Percentiles rank a stretch among this genome's conserved stretches.
Conservation (phyloP, 2,797 vertebrate genomes). For the Darevskia mixta region DNA sequence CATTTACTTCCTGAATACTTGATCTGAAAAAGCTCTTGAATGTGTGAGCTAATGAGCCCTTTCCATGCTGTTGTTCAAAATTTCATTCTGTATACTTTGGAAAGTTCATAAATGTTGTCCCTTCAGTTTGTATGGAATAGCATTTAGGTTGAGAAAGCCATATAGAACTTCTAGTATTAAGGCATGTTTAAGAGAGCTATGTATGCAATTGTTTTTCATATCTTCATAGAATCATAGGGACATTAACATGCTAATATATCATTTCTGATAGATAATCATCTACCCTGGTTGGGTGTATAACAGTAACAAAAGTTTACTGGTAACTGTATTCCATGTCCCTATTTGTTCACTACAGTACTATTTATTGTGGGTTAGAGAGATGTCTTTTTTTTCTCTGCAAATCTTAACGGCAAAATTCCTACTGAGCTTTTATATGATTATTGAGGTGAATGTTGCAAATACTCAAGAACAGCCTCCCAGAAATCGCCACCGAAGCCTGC, state of each 20-base stretch:
- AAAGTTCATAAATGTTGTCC: background rate
- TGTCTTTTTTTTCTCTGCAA: background rate
- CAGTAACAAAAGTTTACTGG: background rate
- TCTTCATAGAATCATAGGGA: too few species aligned
- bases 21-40: too few species aligned
- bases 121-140: background rate
- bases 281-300: too few species aligned
- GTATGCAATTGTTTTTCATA: background rate
- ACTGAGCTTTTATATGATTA: background rate
- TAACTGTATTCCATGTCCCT: background rate
- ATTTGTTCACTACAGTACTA: background rate
- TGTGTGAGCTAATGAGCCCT: background rate
- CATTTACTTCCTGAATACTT: too few species aligned
- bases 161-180: background rate
- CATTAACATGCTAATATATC: too few species aligned
- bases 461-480: background rate
- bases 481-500: background rate
- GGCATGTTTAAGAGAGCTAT: background rate
- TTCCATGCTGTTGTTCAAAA: background rate
- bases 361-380: background rate
- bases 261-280: too few species aligned
- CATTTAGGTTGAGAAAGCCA: background rate
- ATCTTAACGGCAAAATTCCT: background rate
- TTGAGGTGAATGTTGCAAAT: background rate
- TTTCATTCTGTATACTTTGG: background rate